Evolutionary conservation across 2,888 invertebrate species (phyloP).

Genomic region (Acheta domesticus): DNA sequence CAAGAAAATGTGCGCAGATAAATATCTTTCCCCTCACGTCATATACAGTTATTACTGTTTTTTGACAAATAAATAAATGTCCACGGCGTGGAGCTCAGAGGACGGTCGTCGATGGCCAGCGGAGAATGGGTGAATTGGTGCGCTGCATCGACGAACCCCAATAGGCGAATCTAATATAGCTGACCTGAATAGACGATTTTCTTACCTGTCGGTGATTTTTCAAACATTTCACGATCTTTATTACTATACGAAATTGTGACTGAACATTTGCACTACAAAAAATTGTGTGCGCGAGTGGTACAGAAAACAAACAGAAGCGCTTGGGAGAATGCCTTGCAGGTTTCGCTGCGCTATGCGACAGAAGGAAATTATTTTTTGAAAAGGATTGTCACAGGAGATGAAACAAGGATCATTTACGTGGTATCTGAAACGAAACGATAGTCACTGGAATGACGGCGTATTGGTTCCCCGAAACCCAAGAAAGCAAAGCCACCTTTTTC

Average conservation of each 20-base stretch:
- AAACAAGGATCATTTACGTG: not conserved
- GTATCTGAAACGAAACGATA: not conserved
- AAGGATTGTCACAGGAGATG: not conserved
- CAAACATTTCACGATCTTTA: not conserved
- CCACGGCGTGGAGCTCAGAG: too few relatives aligned
- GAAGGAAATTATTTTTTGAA: not conserved
- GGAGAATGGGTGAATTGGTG: too few relatives aligned
- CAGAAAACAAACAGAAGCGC: not conserved
- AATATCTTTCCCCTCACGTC: too few relatives aligned
- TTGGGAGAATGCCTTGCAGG: not conserved
- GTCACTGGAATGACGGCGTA: not conserved
- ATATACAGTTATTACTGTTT: too few relatives aligned
- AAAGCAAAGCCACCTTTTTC: not conserved
- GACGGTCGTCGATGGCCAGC: too few relatives aligned
- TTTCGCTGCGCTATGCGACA: constrained; percentile 11
- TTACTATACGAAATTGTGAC: not conserved
- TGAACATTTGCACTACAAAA: not conserved
- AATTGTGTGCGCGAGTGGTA: not conserved
- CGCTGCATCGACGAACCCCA: not conserved
- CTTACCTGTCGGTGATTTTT: not conserved
- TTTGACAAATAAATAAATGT: too few relatives aligned
- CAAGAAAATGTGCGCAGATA: too few relatives aligned
- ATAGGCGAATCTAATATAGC: not conserved
- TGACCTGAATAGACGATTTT: not conserved
- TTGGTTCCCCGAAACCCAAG: not conserved